Base-by-base conservation (phyloP, 2,797 vertebrate genomes). In the Gymnocypris eckloni region DNA sequence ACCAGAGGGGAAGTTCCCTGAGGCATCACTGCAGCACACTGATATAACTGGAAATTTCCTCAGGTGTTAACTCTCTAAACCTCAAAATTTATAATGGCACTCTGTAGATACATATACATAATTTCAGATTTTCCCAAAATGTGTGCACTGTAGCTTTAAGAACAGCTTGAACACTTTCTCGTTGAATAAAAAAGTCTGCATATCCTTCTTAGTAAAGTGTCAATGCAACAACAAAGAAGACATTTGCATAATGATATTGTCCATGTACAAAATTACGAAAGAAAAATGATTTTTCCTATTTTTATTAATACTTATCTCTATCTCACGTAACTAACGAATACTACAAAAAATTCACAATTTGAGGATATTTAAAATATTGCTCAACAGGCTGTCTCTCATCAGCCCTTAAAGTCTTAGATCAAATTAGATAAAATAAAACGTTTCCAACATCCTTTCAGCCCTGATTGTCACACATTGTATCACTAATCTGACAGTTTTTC, bases 151-250 rank as follows among this genome's bases (percentile, higher is more conserved):
- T 84, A 81, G 79, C 71, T 86, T 86, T 84, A 75, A 72, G 50
- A 81, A 85, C 54, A 72, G 59, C 25, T 93, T 90, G 91, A 95
- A 93, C 92, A 94, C 75, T 93, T 93, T 94, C 91, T 91, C 91
- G 90, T 90, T 91, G 90, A 90, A 91, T 93, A 91, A 87, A 90
- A 45, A 69, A 4, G 59, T 91, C 87, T 91, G 89, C 87, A 90
- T 90, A 91, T 90, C 75, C 84, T 92, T 83, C 76, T 87, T 80
- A 85, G 93, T 95, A 95, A 96, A 96, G 95, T 95, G 95, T 95
- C 94, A 79, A 92, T 93, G 94, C 92, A 93, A 94, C 92, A 91
- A 90, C 92, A 90, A 91, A 91, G 89, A 92, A 85, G 77, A 89
- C 92, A 93, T 93, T 94, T 95, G 94, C 94, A 95, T 95, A 94